A percentile compares a stretch with the other conserved stretches of the same genome.
Conservation (phyloP, 2,113 vertebrate genomes). For the Neofelis nebulosa region DNA sequence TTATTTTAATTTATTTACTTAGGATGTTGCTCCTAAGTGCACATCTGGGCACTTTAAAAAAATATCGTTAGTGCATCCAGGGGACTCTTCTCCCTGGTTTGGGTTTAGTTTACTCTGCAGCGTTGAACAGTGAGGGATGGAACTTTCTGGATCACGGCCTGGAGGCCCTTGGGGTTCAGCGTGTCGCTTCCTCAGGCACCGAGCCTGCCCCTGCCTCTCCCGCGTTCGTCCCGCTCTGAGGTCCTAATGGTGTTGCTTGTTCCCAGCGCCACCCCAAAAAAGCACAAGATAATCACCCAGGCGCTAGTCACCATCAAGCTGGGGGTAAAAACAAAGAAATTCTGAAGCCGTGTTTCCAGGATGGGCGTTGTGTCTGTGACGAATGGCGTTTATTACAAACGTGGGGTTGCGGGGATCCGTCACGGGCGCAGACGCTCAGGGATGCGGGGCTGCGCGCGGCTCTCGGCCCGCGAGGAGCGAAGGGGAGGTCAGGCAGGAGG, state of each 20-base stretch:
- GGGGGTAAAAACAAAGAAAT: constrained; percentile 71
- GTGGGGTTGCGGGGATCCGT: constrained; percentile 50
- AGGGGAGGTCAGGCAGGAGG: not conserved
- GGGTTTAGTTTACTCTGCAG: not conserved
- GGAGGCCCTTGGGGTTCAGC: accelerated
- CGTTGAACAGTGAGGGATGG: not conserved
- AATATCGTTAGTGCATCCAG: accelerated
- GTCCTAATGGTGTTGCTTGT: constrained; percentile 71
- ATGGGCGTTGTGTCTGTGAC: not conserved
- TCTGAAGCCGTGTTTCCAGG: constrained; percentile 61
- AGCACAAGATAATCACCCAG: constrained; percentile 68
- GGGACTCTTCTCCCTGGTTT: not conserved
- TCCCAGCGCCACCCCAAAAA: constrained; percentile 41
- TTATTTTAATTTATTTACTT: too few species aligned
- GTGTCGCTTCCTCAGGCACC: accelerated
- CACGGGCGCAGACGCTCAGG: not conserved
- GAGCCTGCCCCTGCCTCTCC: accelerated
- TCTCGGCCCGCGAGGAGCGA: not conserved
- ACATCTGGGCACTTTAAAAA: not conserved
- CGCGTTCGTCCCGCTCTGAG: not conserved
- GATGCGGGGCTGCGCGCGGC: not conserved
- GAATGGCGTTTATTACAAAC: constrained; percentile 60
- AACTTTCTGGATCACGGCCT: not conserved
- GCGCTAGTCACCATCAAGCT: constrained; percentile 77
- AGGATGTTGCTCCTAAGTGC: not conserved